A percentile compares a stretch with the other conserved stretches of the same genome.
Evolutionary conservation across 2,888 invertebrate species (phyloP).

Genomic region (Protodeltote pygarga): DNA sequence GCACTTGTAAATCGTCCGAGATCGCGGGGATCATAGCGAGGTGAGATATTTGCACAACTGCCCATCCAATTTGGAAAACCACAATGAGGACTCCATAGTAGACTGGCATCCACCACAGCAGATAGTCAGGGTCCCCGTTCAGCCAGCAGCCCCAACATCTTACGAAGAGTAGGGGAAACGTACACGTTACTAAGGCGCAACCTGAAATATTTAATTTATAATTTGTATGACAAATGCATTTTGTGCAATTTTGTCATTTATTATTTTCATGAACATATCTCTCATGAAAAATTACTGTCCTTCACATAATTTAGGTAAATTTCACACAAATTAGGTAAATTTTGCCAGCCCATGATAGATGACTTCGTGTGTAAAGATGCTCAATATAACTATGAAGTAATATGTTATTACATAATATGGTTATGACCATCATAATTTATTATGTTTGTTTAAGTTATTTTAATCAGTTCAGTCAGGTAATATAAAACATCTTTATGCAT

Average conservation of each 20-base stretch:
- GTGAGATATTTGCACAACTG: constrained; percentile 97
- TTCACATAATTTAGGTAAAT: too few relatives aligned
- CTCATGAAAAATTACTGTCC: too few relatives aligned
- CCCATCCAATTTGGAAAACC: constrained; percentile 97
- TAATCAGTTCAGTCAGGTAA: too few relatives aligned
- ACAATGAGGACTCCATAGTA: constrained; percentile 88
- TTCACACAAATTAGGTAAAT: too few relatives aligned
- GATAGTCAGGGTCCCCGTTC: constrained; percentile 64
- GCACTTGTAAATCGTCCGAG: constrained; percentile 89
- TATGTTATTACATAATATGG: too few relatives aligned
- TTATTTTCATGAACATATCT: too few relatives aligned
- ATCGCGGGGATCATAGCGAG: constrained; percentile 95
- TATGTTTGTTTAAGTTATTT: too few relatives aligned
- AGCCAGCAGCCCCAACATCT: constrained; percentile 88
- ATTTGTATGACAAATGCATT: constrained; percentile 1
- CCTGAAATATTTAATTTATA: constrained; percentile 74
- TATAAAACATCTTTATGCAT: too few relatives aligned
- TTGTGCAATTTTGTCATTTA: constrained; percentile 1
- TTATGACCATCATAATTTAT: too few relatives aligned
- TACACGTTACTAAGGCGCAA: constrained; percentile 88
- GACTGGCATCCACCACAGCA: constrained; percentile 84
- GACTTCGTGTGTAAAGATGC: too few relatives aligned
- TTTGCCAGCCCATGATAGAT: too few relatives aligned
- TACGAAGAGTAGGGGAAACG: constrained; percentile 93
- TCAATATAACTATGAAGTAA: too few relatives aligned